Evolutionary conservation across 2,797 vertebrate genomes (phyloP).

Genomic region (Chiroxiphia lanceolata): DNA sequence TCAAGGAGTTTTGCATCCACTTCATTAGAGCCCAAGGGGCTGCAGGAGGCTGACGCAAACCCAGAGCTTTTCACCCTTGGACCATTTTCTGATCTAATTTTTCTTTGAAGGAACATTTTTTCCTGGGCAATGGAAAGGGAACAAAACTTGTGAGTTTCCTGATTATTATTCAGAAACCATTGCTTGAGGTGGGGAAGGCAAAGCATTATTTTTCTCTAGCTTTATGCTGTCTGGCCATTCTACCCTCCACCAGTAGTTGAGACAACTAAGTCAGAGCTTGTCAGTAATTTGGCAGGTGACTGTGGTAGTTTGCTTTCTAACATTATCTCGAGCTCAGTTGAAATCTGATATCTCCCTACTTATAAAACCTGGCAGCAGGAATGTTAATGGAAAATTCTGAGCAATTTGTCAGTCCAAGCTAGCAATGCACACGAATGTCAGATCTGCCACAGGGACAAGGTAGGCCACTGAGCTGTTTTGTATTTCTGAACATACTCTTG

Average conservation of each 20-base stretch:
- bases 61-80: neutral
- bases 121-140: neutral
- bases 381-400: neutral
- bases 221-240: neutral
- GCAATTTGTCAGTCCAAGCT: neutral
- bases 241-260: neutral
- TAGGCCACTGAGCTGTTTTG: neutral
- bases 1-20: neutral
- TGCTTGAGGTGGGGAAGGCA: neutral
- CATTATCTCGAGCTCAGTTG: neutral
- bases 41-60: neutral
- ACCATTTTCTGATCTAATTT: neutral
- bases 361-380: neutral
- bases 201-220: neutral
- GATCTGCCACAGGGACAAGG: neutral
- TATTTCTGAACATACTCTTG: neutral
- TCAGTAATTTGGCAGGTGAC: neutral
- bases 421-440: neutral
- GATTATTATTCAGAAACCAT: neutral
- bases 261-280: neutral
- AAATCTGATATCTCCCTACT: neutral
- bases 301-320: neutral
- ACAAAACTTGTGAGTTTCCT: neutral
- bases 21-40: neutral
- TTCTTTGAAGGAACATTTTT: neutral